Conservation (phyloP, 1,140 invertebrate genomes). For the Cotesia chilonis region DNA sequence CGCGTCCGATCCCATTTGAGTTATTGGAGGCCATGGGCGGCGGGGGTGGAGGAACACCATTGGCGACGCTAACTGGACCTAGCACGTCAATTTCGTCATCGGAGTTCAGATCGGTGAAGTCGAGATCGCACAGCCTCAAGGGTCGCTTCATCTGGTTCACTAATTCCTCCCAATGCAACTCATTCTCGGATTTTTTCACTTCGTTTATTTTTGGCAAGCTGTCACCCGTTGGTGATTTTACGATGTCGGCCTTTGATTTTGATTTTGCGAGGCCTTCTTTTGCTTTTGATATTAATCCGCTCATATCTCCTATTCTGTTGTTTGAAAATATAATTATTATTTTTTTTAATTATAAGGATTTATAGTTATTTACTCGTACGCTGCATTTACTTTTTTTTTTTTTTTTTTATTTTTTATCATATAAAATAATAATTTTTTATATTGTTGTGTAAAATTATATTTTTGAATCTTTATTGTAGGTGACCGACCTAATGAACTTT, state of each 20-base stretch:
- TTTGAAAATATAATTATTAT: not conserved
- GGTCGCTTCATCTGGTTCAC: slow-evolving; percentile 82
- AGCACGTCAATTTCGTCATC: slow-evolving; percentile 79
- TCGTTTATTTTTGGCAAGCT: slow-evolving; percentile 72
- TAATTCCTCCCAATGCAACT: slow-evolving; percentile 94
- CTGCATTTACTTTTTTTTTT: no score
- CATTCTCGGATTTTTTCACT: slow-evolving; percentile 89
- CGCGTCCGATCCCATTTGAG: slow-evolving; percentile 46
- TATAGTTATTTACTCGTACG: not conserved
- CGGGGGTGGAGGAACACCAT: slow-evolving; percentile 77
- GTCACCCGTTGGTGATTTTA: slow-evolving; percentile 75
- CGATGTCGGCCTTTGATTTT: slow-evolving; percentile 77
- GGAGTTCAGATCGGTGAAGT: slow-evolving; percentile 92
- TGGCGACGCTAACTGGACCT: slow-evolving; percentile 69
- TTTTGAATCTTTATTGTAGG: no score
- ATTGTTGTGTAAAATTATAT: no score
- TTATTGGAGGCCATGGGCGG: slow-evolving; percentile 68
- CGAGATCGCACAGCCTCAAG: slow-evolving; percentile 91
- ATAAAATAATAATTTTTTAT: no score
- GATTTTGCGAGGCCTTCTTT: slow-evolving; percentile 90
- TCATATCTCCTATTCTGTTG: slow-evolving; percentile 79
- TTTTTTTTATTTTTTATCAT: no score
- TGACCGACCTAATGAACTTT: no score
- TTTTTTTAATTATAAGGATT: not conserved
- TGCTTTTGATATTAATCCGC: slow-evolving; percentile 89